Conservation (phyloP, 2,113 vertebrate species). For the Camelus bactrianus region DNA sequence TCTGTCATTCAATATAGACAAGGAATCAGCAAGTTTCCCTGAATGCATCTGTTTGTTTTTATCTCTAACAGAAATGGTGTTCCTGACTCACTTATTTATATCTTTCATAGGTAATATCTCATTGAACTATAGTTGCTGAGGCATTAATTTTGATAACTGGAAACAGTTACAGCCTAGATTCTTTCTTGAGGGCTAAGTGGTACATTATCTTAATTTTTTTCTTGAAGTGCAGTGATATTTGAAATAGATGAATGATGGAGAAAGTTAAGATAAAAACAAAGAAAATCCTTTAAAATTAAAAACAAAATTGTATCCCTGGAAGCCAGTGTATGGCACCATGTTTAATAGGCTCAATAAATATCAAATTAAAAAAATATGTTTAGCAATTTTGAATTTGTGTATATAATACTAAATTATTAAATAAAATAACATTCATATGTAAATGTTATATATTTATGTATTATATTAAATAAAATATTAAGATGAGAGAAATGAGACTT, state of each 20-base stretch:
- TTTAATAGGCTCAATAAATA: neutral
- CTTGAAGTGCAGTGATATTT: neutral
- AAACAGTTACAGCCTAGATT: neutral
- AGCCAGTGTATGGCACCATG: accelerated
- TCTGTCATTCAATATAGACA: neutral
- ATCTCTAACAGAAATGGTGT: neutral
- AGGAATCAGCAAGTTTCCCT: neutral
- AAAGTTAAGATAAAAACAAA: neutral
- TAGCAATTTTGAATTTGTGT: neutral
- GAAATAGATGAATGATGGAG: neutral
- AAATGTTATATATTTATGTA: neutral
- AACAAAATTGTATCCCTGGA: neutral
- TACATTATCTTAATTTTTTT: neutral
- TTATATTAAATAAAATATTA: neutral
- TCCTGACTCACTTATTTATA: neutral
- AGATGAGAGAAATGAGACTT: neutral
- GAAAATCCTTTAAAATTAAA: slow-evolving; percentile 6
- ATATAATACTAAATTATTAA: neutral
- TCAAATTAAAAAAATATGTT: neutral
- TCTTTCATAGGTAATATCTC: neutral
- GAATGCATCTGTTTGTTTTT: neutral
- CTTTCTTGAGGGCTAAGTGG: neutral
- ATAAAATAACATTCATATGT: too few species aligned
- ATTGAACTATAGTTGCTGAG: neutral
- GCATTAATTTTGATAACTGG: neutral